Percentiles rank a stretch among this genome's conserved stretches.
phyloP scores from a whole-genome alignment of 2,888 invertebrate species.

The Trachelus tabidus region DNA sequence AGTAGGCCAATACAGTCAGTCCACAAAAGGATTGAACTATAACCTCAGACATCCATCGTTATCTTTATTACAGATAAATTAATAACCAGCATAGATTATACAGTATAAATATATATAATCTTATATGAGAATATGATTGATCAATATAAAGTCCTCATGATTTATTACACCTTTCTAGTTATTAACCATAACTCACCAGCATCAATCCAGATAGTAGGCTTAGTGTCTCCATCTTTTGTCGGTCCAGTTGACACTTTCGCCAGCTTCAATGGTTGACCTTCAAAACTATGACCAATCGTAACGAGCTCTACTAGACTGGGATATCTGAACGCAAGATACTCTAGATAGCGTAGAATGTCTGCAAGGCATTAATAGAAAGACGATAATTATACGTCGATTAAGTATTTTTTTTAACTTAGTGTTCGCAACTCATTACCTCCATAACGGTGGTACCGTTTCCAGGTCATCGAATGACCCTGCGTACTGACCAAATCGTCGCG shows the following conservation, averaged over 20 bases:
- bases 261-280: conserved; percentile 77
- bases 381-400: not conserved
- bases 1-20: no score
- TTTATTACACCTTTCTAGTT: no score
- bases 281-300: conserved; percentile 79
- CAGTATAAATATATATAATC: no score
- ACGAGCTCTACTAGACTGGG: conserved; percentile 75
- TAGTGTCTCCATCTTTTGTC: conserved; percentile 63
- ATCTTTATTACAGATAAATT: no score
- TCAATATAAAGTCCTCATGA: no score
- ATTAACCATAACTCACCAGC: conserved; percentile 69
- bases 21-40: no score
- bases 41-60: no score
- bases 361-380: conserved; percentile 39
- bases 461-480: conserved; percentile 76
- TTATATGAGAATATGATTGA: no score
- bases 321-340: conserved; percentile 74
- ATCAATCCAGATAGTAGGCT: conserved; percentile 84
- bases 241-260: conserved; percentile 73
- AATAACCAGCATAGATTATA: no score
- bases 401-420: not conserved
- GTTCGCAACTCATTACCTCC: conserved; percentile 55
- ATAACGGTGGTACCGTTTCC: conserved; percentile 79
- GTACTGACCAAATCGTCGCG: conserved; percentile 70
- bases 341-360: conserved; percentile 77